phyloP scores from a whole-genome alignment of 2,888 invertebrate species.

The Cactoblastis cactorum region DNA sequence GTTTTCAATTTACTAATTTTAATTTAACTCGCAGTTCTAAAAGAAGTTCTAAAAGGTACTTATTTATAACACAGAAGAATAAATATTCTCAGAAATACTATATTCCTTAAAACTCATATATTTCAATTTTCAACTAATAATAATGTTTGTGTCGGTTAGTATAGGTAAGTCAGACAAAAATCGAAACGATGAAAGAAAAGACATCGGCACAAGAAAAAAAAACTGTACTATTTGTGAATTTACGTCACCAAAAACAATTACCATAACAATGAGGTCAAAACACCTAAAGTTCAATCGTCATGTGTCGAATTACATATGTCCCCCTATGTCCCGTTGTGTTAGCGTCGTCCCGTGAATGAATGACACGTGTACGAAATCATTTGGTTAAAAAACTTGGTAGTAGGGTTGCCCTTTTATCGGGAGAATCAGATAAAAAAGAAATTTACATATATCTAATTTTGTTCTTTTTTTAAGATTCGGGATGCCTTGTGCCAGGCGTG shows the following conservation, averaged over 20 bases:
- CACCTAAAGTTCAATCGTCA: not conserved
- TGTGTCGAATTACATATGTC: not conserved
- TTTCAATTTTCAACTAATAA: no score
- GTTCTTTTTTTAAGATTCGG: no score
- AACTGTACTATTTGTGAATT: not conserved
- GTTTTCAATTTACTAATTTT: not conserved
- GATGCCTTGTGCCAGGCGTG: no score
- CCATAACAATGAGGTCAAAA: not conserved
- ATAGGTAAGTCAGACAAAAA: no score
- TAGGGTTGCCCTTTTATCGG: not conserved
- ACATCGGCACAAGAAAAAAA: not conserved
- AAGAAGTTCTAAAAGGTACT: no score
- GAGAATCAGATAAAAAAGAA: not conserved
- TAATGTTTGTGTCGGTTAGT: no score
- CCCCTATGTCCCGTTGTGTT: constrained; percentile 4
- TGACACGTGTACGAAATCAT: constrained; percentile 5
- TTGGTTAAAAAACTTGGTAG: not conserved
- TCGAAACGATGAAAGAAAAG: no score
- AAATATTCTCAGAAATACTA: no score
- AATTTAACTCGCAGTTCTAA: no score
- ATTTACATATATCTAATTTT: not conserved
- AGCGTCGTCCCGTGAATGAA: not conserved
- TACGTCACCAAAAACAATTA: not conserved
- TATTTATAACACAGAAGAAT: no score
- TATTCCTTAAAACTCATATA: no score